Evolutionary conservation across 2,888 invertebrate genomes (phyloP).

Genomic region (Baronia brevicornis): DNA sequence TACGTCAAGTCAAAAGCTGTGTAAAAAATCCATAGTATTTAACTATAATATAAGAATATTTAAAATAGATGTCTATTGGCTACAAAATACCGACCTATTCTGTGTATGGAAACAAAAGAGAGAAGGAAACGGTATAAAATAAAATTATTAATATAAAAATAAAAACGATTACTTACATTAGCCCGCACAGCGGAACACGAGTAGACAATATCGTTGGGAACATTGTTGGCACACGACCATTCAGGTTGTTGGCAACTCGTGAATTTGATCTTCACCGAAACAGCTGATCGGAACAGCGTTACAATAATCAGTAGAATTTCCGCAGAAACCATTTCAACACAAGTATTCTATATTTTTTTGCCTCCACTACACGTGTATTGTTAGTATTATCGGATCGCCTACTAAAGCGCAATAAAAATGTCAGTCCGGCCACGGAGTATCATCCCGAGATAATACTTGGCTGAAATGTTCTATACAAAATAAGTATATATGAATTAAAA

Average conservation of each 20-base stretch:
- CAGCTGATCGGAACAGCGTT: constrained; percentile 26
- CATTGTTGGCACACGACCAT: constrained; percentile 60
- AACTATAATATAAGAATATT: too few species aligned
- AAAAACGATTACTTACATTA: constrained; percentile 44
- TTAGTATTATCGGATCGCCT: constrained; percentile 27
- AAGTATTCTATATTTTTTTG: constrained; percentile 22
- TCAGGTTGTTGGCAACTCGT: constrained; percentile 53
- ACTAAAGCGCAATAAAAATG: constrained; percentile 36
- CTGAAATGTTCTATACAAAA: constrained; percentile 33
- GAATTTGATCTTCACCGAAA: constrained; percentile 53
- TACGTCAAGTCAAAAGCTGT: too few species aligned
- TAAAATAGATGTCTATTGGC: too few species aligned
- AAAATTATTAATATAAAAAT: constrained; percentile 1
- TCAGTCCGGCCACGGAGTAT: constrained; percentile 36
- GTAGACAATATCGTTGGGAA: constrained; percentile 48
- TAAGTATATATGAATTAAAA: constrained; percentile 22
- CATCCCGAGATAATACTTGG: constrained; percentile 46
- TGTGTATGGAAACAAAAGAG: too few species aligned
- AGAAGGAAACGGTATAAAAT: neutral
- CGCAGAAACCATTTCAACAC: constrained; percentile 28
- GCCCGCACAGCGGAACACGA: constrained; percentile 39
- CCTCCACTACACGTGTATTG: constrained; percentile 15
- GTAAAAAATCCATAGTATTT: too few species aligned
- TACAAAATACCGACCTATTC: too few species aligned
- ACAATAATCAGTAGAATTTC: constrained; percentile 23